Base-by-base conservation (phyloP, 1,140 invertebrate species). In the Idris sp. region DNA sequence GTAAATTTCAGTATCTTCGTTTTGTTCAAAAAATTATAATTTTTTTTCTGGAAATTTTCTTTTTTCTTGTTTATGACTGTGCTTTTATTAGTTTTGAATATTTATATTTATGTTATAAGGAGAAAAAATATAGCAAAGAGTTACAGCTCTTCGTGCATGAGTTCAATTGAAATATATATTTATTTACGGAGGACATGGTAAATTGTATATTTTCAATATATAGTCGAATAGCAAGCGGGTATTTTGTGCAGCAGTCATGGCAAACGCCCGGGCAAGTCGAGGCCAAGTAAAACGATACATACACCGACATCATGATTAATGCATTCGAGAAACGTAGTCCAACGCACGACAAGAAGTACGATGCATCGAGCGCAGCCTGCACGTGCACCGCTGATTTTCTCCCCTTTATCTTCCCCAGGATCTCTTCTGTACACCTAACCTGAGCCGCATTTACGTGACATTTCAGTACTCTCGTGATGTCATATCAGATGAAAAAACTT, bases 361-460 rank as follows among this genome's bases (percentile, higher is more conserved):
- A 79, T 65, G 56, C 61, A 80, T 26, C 43, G 46, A 64, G 41
- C 51, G 14, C 76, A 73, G 73, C 71, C 56, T 83, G 82, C 82
- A 83, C 80, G 76, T 80, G 82, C 78, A 81, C 67, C 49, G 69
- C 77, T 74, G 82, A 81, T 83, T 84, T 81, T 79, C 80, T 82
- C 61, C 51, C 79, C 73, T 81, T 83, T 80, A 83, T 83, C 80
- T 78, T 59, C 76, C 26, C 25, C 67, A 9, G 65, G 56, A 83
- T 83, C 81, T 83, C 59, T 33, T 41, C 33, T 59, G 65, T 54
- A 49, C 68, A 61, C 65, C 77, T 72, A 73, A 67, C 59, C 74
- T 78, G 46, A 68, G 54, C 46, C 40, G 16, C 74, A 73, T 75
- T 83, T 81, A 83, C 76, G 74, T 81, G 81, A 80, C 81, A 79